A percentile compares a stretch with the other conserved stretches of the same genome.
phyloP scores from a whole-genome alignment of 2,888 invertebrate species.

The Conus canariensis region DNA sequence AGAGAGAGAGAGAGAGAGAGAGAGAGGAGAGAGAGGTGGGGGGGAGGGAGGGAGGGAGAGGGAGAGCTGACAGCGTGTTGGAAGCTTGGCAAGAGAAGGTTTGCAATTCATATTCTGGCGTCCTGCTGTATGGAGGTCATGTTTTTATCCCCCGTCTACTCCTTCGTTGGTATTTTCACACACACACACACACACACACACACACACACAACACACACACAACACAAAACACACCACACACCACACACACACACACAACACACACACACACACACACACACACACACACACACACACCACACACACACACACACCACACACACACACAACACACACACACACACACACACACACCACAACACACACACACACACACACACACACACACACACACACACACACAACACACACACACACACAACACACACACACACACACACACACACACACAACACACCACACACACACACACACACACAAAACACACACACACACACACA shows the following conservation, averaged over 20 bases:
- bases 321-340: not conserved
- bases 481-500: not conserved
- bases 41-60: too few relatives aligned
- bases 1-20: too few relatives aligned
- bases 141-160: not conserved
- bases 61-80: too few relatives aligned
- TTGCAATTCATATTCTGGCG: too few relatives aligned
- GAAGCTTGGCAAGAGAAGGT: too few relatives aligned
- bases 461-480: conserved; percentile 9
- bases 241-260: not conserved
- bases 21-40: too few relatives aligned
- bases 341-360: not conserved
- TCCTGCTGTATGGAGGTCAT: too few relatives aligned
- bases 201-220: not conserved
- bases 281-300: not conserved
- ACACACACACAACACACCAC: not conserved
- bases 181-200: conserved; percentile 1
- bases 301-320: not conserved
- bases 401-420: not conserved
- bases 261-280: conserved; percentile 1
- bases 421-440: conserved; percentile 7
- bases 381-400: not conserved
- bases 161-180: not conserved
- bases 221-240: not conserved
- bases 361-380: not conserved